These are phyloP conservation scores for Physella acuta DNA, from an alignment of 1,140 invertebrate genomes.

Conservation along the genomic window DNA sequence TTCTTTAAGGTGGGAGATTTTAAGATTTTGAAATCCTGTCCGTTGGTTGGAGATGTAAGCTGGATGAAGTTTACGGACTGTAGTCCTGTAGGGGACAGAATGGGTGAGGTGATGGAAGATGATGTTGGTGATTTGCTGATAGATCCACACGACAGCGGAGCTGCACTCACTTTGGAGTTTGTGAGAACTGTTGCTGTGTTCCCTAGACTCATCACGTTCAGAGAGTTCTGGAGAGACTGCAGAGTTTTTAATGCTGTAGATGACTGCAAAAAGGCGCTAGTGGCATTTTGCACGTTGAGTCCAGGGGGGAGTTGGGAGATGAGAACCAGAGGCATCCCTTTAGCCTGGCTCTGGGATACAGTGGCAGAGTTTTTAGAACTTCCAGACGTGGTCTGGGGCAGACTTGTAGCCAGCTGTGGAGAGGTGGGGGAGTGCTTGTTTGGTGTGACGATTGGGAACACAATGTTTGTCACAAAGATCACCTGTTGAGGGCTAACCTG, in stretches of 20 bases:
- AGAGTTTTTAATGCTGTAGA: constrained; percentile 10
- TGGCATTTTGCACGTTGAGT: not conserved
- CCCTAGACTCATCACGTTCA: not conserved
- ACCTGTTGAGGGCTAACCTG: not conserved
- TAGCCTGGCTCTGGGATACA: not conserved
- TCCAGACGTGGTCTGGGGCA: not conserved
- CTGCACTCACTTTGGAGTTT: not conserved
- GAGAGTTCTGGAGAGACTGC: constrained; percentile 9
- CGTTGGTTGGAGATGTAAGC: too few relatives aligned
- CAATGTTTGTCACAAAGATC: constrained; percentile 22
- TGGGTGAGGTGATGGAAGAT: not conserved
- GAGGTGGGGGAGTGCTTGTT: not conserved
- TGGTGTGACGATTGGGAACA: constrained; percentile 7
- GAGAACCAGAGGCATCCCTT: constrained; percentile 16
- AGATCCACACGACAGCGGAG: not conserved
- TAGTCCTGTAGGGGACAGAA: not conserved
- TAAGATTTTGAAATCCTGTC: too few relatives aligned
- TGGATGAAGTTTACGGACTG: too few relatives aligned
- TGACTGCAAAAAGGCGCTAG: constrained; percentile 3
- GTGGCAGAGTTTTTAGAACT: not conserved
- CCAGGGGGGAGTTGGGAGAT: constrained; percentile 12
- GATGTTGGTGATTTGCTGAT: not conserved
- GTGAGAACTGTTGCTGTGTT: not conserved
- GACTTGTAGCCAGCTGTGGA: not conserved
- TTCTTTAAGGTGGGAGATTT: not conserved